Percentiles rank a stretch among this genome's conserved stretches.
Evolutionary conservation across 1,140 invertebrate species (phyloP).

Genomic region (Drosophila sechellia): DNA sequence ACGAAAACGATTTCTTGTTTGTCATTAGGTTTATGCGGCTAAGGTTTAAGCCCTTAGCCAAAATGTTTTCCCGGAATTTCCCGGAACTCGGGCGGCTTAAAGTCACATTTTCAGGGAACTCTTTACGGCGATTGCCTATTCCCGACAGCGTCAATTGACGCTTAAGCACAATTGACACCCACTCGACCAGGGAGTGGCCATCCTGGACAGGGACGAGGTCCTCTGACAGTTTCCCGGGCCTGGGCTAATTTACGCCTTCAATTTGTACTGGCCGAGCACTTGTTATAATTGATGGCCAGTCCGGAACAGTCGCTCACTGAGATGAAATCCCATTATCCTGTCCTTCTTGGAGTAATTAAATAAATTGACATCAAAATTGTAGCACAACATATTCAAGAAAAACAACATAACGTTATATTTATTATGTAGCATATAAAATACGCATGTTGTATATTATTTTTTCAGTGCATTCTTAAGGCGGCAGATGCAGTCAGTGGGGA

Average conservation of each 20-base stretch:
- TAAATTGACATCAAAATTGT: no score
- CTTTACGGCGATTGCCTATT: slow-evolving; percentile 26
- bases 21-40: slow-evolving; percentile 29
- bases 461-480: slow-evolving; percentile 11
- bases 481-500: slow-evolving; percentile 2
- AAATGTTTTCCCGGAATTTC: slow-evolving; percentile 12
- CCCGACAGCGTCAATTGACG: slow-evolving; percentile 25
- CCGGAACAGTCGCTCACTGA: slow-evolving; percentile 19
- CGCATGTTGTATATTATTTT: background rate
- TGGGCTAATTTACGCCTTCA: slow-evolving; percentile 69
- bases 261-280: slow-evolving; percentile 65
- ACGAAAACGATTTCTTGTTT: slow-evolving; percentile 42
- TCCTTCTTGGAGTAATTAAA: no score
- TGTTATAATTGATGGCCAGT: slow-evolving; percentile 72
- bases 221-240: slow-evolving; percentile 19
- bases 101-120: slow-evolving; percentile 4
- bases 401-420: no score
- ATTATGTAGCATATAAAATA: no score
- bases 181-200: slow-evolving; percentile 19
- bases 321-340: no score
- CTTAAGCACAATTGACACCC: slow-evolving; percentile 65
- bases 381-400: no score
- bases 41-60: slow-evolving; percentile 11
- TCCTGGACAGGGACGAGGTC: background rate
- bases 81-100: slow-evolving; percentile 24